Evolutionary conservation across 1,140 invertebrate species (phyloP), one percentile per base, ranked within the genome.

Genomic region (Geopemphigus sp.): DNA sequence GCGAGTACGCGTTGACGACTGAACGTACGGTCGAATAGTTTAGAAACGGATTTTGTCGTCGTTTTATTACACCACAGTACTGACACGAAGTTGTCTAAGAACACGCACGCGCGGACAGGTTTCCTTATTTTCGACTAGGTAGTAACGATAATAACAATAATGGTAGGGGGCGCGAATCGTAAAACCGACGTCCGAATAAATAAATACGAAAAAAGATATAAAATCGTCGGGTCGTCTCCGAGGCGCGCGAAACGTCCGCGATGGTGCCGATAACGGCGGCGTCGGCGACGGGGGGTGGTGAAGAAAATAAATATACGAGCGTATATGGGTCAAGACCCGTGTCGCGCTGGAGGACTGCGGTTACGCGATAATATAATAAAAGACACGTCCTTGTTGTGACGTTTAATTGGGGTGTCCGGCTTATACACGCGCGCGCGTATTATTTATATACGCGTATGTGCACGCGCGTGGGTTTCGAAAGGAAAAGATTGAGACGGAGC

Each of bases 371-470:
- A 10, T 24, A 47, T 47, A 47, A 47, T 68, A 68, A 68, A 45
- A 68, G 15, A 76, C 57, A 26, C 54, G 73, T 74, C 29, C 54
- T 50, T 76, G 73, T 76, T 61, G 73, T 76, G 73, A 76, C 73
- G 73, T 76, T 76, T 61, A 76, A 76, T 76, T 61, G 73, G 73
- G 39, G 57, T 61, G 72, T 76, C 39, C 73, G 24, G 19, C 26
- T 39, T 39, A n/a, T 59, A 45, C 32, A 22, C 19, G 10, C 32
- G 19, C 39, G n/a, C n/a, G n/a, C n/a, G n/a, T n/a, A n/a, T n/a
- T n/a, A n/a, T n/a, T n/a, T n/a, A n/a, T n/a, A n/a, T n/a, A n/a
- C n/a, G n/a, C 26, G 6, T 64, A 17, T 14, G 6, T 29, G 4
- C 12, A 73, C 11, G 17, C 11, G 10, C 5, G n/a, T 39, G 53